These are phyloP conservation scores for Nothoprocta pentlandii DNA, from an alignment of 2,113 vertebrate species.

Conservation along the genomic window DNA sequence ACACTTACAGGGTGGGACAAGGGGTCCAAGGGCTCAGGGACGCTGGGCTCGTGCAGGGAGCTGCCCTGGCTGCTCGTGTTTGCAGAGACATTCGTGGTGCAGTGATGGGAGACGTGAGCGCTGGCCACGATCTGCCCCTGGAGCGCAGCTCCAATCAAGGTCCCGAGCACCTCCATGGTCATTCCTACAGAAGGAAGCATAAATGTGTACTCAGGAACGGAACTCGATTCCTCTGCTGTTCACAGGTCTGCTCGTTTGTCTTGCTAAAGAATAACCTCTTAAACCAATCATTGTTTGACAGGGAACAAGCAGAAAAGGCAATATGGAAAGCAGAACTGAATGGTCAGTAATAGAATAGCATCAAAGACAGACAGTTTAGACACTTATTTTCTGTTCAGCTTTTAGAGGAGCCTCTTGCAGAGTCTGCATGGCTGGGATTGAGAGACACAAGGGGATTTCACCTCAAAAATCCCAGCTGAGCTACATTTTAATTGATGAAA, in stretches of 20 bases:
- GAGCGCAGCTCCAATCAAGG: constrained; percentile 89
- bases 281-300: neutral
- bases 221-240: neutral
- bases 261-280: neutral
- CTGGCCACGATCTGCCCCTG: constrained; percentile 94
- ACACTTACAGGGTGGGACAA: constrained; percentile 81
- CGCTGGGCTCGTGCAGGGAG: constrained; percentile 49
- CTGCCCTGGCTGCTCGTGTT: constrained; percentile 74
- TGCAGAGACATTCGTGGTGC: constrained; percentile 66
- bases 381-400: neutral
- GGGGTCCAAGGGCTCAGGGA: constrained; percentile 74
- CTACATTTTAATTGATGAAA: neutral
- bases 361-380: neutral
- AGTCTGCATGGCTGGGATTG: neutral
- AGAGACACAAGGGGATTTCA: neutral
- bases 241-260: neutral
- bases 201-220: neutral
- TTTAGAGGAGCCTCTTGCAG: neutral
- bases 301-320: neutral
- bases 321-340: neutral
- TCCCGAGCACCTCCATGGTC: constrained; percentile 93
- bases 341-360: neutral
- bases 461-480: neutral
- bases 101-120: constrained; percentile 82
- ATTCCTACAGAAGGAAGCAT: constrained; percentile 83